Evolutionary conservation across 2,797 vertebrate species (phyloP), one percentile per base, ranked within the genome.

Genomic region (Gymnoscopelus microlampas): DNA sequence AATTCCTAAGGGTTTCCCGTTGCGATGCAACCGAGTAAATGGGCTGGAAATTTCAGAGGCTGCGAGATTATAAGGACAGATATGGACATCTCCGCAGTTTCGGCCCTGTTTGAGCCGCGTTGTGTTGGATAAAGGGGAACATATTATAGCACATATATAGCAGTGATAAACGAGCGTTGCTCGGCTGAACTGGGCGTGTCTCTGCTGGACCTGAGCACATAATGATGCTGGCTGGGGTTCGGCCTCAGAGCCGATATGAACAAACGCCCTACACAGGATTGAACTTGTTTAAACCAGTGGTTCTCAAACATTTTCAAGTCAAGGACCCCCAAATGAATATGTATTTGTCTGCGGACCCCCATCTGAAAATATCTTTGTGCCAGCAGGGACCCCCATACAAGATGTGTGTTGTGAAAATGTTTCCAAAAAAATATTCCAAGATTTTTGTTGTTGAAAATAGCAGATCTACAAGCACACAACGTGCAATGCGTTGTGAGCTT

Each of bases 111-210:
- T 35, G 79, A 77, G 12, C n/a, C 59, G 80, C 77, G 85, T 81
- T 32, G 39, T 29, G 73, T 54, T 62, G 76, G 67, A 76, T 74
- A 9, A 72, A 73, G 69, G 71, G 63, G 68, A 78, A 76, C 53
- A 79, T 35, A 60, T 44, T 7, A 44, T 2, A 44, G 39, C 39
- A 44, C 39, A 44, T 15, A 10, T 47, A 13, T 5, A 77, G 84
- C 71, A 44, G 69, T 65, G 81, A 77, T 85, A 70, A 88, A 91
- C 85, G 70, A 82, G 87, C 87, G 74, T 76, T 57, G 47, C 15
- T 58, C 39, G 80, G 85, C 76, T 71, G 84, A 83, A 78, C 91
- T 92, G 93, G 94, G 93, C 91, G 94, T 95, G 93, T 93, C 93
- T 90, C 85, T 81, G 8, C 82, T 80, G 84, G 86, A 87, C 84